These are phyloP conservation scores for Cosmorhoe ocellata DNA, from an alignment of 2,888 invertebrate species.

Conservation along the genomic window DNA sequence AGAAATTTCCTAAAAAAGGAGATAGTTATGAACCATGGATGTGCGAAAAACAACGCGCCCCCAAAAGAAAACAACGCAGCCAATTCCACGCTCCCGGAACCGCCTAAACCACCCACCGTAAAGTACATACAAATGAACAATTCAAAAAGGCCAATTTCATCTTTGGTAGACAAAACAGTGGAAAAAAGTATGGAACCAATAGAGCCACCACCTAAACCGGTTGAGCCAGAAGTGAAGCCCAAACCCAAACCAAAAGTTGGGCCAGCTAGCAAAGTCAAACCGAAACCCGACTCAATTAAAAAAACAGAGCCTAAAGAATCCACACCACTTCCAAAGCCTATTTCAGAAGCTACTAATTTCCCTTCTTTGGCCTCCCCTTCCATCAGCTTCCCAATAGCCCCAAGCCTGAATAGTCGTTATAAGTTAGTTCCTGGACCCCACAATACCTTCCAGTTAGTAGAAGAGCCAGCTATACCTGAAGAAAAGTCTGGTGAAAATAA, in stretches of 20 bases:
- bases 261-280: conserved; percentile 67
- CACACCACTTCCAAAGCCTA: conserved; percentile 15
- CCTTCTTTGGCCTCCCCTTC: conserved; percentile 41
- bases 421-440: conserved; percentile 71
- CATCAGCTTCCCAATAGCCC: conserved; percentile 51
- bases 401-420: conserved; percentile 61
- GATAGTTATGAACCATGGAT: conserved; percentile 65
- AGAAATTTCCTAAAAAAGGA: conserved; percentile 73
- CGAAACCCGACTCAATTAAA: conserved; percentile 19
- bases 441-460: conserved; percentile 65
- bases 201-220: conserved; percentile 24
- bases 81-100: conserved; percentile 46
- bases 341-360: conserved; percentile 16
- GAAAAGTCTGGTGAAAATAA: conserved; percentile 5
- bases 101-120: conserved; percentile 61
- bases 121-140: conserved; percentile 66
- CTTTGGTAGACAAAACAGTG: conserved; percentile 35
- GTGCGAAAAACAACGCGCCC: conserved; percentile 67
- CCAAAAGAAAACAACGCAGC: conserved; percentile 54
- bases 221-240: conserved; percentile 35
- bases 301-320: conserved; percentile 29
- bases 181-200: conserved; percentile 13
- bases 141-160: conserved; percentile 38
- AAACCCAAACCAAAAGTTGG: conserved; percentile 68
- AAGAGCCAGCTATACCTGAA: conserved; percentile 41